These are phyloP conservation scores for Syngnathoides biaculeatus DNA, from an alignment of 2,113 vertebrate species.

Conservation along the genomic window DNA sequence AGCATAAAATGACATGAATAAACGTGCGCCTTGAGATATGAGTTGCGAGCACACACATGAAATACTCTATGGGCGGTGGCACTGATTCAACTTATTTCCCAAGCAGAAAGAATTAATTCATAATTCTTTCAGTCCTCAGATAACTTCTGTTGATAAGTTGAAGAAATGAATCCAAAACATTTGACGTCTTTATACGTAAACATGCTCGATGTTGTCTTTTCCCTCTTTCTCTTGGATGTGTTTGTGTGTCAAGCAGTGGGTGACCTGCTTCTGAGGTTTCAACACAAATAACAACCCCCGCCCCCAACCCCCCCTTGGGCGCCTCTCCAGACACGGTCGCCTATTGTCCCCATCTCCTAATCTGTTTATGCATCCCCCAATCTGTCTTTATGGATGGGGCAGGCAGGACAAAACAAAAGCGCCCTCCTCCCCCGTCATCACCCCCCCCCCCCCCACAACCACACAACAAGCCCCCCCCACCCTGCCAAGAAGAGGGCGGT, in stretches of 20 bases:
- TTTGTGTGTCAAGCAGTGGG: not conserved
- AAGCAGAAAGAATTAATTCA: too few species aligned
- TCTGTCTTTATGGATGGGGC: not conserved
- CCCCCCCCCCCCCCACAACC: not conserved
- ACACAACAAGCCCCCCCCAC: not conserved
- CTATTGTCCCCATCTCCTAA: slow-evolving; percentile 13
- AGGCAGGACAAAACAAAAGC: slow-evolving; percentile 3
- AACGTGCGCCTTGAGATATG: not conserved
- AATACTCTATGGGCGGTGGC: too few species aligned
- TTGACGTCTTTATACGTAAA: too few species aligned
- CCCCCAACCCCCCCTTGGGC: not conserved
- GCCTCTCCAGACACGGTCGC: not conserved
- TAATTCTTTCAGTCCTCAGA: too few species aligned
- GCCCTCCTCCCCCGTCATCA: not conserved
- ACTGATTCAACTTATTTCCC: too few species aligned
- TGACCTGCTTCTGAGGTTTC: slow-evolving; percentile 7
- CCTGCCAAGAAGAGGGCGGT: not conserved
- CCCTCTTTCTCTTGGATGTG: not conserved
- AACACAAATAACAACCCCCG: not conserved
- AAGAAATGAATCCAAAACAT: too few species aligned
- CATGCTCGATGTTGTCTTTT: not conserved
- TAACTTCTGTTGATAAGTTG: too few species aligned
- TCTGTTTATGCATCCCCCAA: slow-evolving; percentile 6
- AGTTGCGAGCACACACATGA: not conserved
- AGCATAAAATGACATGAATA: not conserved